Evolutionary conservation across 2,888 invertebrate genomes (phyloP).

Genomic region (Lacanobia wlatinum): DNA sequence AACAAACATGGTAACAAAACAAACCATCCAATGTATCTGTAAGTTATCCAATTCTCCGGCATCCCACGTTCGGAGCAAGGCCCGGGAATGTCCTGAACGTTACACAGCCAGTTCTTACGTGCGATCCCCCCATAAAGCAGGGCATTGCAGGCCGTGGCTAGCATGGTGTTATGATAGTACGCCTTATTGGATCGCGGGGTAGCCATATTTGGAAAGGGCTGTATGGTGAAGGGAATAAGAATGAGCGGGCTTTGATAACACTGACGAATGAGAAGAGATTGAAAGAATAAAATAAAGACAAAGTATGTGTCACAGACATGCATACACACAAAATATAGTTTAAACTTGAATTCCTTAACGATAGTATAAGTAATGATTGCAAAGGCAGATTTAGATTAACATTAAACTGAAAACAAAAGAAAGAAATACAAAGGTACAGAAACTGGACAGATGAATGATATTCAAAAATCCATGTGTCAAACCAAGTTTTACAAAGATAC

Average conservation of each 20-base stretch:
- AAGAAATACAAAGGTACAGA: too few relatives aligned
- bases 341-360: too few relatives aligned
- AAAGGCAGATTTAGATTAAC: too few relatives aligned
- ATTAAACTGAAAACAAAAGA: too few relatives aligned
- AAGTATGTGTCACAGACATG: too few relatives aligned
- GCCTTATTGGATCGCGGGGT: constrained; percentile 70
- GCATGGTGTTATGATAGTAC: constrained; percentile 74
- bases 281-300: not conserved
- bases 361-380: too few relatives aligned
- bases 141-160: constrained; percentile 56
- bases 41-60: constrained; percentile 35
- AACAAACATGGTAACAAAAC: constrained; percentile 31
- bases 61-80: constrained; percentile 52
- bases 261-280: not conserved
- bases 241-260: constrained; percentile 31
- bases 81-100: constrained; percentile 42
- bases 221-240: constrained; percentile 45
- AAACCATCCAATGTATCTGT: constrained; percentile 22
- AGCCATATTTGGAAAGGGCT: constrained; percentile 59
- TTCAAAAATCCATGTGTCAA: not conserved
- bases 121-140: constrained; percentile 64
- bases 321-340: too few relatives aligned
- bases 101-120: constrained; percentile 66
- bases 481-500: not conserved
- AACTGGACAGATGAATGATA: too few relatives aligned